phyloP scores from a whole-genome alignment of 2,113 vertebrate genomes.

The Phyllopteryx taeniolatus region DNA sequence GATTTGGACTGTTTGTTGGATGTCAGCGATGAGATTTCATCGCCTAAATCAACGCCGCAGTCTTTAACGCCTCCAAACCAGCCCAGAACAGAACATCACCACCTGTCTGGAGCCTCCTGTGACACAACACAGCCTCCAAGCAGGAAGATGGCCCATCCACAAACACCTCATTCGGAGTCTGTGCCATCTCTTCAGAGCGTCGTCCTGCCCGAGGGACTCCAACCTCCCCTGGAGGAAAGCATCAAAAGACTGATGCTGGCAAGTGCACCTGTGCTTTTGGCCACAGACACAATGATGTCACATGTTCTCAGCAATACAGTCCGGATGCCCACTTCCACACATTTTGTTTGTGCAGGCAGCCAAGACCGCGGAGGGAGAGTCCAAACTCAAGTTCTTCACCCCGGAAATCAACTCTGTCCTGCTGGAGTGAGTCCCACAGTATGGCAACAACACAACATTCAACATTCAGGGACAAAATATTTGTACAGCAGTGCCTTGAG shows the following conservation, averaged over 20 bases:
- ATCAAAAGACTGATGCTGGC: constrained; percentile 83
- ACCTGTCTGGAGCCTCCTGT: neutral
- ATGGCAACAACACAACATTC: neutral
- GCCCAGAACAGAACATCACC: neutral
- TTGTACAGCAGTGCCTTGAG: too few relatives aligned
- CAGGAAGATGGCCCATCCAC: constrained; percentile 4
- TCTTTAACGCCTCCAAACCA: neutral
- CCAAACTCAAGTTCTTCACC: constrained; percentile 87
- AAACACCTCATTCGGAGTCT: neutral
- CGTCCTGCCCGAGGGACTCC: constrained; percentile 80
- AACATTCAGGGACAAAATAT: neutral
- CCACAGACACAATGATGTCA: neutral
- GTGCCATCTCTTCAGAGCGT: neutral
- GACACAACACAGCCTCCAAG: constrained; percentile 8
- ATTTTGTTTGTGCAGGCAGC: constrained; percentile 72
- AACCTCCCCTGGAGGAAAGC: constrained; percentile 75
- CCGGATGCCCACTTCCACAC: neutral
- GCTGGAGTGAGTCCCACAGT: constrained; percentile 80
- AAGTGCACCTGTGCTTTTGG: neutral
- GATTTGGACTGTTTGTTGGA: constrained; percentile 82
- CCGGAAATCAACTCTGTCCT: constrained; percentile 87
- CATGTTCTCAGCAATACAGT: neutral
- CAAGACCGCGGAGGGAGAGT: constrained; percentile 81
- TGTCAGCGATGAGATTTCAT: constrained; percentile 43
- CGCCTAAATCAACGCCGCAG: constrained; percentile 7